Evolutionary conservation across 2,888 invertebrate genomes (phyloP), one percentile per base, ranked within the genome.

Genomic region (Melikaiella ostensackeni): DNA sequence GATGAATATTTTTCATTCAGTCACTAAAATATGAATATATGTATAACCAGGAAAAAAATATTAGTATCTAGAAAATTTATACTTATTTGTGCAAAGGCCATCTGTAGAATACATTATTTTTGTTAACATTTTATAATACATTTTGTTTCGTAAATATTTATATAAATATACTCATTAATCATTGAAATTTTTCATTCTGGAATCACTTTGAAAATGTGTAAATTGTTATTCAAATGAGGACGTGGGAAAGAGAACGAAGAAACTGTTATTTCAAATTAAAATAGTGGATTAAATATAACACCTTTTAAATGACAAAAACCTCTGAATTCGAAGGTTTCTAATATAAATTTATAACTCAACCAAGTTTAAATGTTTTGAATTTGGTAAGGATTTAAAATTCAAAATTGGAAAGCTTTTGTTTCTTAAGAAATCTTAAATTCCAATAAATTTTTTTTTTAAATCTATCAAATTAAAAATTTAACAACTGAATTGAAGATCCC

Each of bases 1-100:
- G 9, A 46, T 42, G 24, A 19, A 50, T 46, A 70, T 70, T 42
- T 46, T 70, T 70, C 50, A 46, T 50, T 50, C 27, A 70, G 9
- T 19, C 42, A 46, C 46, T 50, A 30, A 50, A 50, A 70, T 24
- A 24, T 64, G 24, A 42, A 16, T 42, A 24, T 42, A 16, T 35
- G 64, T 42, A 42, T 64, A 59, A 16, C 21, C 11, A 21, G 24
- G n/a, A 19, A 38, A 64, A 62, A 64, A 42, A 2, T 13, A 24
- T 16, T 24, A 24, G 4, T 57, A 24, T 50, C 50, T 57, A 57
- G 5, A 57, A 5, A 9, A 5, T 38, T 13, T 38, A 24, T 57
- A 57, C 11, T 57, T 13, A 24, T 59, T 16, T 59, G 11, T 7
- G 24, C 24, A 59, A 27, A 59, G 9, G 59, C 6, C 27, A 27